Conservation (phyloP, 2,113 vertebrate species). For the Lynx canadensis region DNA sequence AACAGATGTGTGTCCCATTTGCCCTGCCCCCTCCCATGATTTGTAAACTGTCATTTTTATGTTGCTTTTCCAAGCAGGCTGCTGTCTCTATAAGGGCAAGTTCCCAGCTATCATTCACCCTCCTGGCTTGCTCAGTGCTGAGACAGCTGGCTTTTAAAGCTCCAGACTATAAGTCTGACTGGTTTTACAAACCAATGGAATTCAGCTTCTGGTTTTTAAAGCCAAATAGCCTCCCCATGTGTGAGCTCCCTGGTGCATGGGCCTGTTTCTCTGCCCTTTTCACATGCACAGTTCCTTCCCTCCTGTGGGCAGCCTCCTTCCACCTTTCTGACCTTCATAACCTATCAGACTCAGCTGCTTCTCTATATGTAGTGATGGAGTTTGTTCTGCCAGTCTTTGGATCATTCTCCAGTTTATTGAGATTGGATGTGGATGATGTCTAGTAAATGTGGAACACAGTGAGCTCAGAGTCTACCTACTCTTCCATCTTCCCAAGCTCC, state of each 20-base stretch:
- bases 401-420: neutral
- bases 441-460: neutral
- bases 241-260: neutral
- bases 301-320: neutral
- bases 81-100: neutral
- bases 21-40: neutral
- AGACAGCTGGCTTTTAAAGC: neutral
- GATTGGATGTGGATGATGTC: neutral
- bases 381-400: neutral
- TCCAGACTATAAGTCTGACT: neutral
- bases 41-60: neutral
- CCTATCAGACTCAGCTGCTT: neutral
- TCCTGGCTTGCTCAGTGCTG: neutral
- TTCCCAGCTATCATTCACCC: neutral
- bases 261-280: neutral
- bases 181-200: neutral
- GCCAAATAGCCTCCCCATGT: neutral
- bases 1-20: neutral
- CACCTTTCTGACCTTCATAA: neutral
- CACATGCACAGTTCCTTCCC: neutral
- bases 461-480: neutral
- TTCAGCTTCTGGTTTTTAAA: neutral
- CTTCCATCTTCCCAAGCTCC: neutral
- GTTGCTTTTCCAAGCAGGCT: neutral
- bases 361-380: neutral